Percentiles rank a stretch among this genome's conserved stretches.
Evolutionary conservation across 2,888 invertebrate species (phyloP).

Genomic region (Cheilosia soror): DNA sequence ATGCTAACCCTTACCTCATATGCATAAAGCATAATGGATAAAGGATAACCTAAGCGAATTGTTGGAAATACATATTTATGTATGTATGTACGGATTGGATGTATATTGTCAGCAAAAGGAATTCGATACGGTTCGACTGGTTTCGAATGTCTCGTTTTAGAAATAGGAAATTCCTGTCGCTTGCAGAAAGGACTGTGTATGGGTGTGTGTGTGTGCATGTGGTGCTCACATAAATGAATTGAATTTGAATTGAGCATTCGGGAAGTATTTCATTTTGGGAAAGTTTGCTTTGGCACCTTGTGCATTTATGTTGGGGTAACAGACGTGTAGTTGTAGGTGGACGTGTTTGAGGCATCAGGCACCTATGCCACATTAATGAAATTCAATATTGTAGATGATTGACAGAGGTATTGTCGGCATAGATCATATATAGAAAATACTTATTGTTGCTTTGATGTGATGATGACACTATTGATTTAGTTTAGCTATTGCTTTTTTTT

Average conservation of each 20-base stretch:
- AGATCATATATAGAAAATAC: neutral
- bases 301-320: neutral
- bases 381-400: slow-evolving; percentile 19
- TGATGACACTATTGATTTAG: neutral
- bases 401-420: neutral
- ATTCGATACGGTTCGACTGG: slow-evolving; percentile 70
- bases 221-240: slow-evolving; percentile 52
- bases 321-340: neutral
- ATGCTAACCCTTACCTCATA: slow-evolving; percentile 61
- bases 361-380: neutral
- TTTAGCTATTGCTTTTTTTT: too few relatives aligned
- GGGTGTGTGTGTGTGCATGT: neutral
- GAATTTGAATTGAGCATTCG: slow-evolving; percentile 64
- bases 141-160: slow-evolving; percentile 65
- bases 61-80: neutral
- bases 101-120: slow-evolving; percentile 37
- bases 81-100: neutral
- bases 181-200: slow-evolving; percentile 36
- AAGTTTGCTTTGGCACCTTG: slow-evolving; percentile 39
- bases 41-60: slow-evolving; percentile 38
- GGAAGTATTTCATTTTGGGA: slow-evolving; percentile 53
- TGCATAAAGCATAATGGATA: slow-evolving; percentile 64
- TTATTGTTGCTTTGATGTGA: neutral
- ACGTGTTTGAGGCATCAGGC: neutral
- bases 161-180: slow-evolving; percentile 66